Percentiles rank a stretch among this genome's conserved stretches.
Conservation (phyloP, 2,113 vertebrate species). For the Chaenogobius annularis region DNA sequence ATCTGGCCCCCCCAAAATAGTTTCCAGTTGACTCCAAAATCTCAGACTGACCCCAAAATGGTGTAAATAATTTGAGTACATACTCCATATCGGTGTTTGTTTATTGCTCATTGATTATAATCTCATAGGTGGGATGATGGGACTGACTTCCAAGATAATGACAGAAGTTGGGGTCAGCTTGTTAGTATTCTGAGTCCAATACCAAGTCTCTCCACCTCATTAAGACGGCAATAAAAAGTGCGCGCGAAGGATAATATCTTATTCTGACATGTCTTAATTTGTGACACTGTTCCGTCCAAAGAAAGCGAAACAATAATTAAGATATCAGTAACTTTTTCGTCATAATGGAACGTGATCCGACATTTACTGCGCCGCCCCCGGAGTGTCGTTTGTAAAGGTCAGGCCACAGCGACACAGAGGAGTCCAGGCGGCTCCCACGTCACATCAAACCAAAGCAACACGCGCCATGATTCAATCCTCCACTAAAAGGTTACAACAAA, state of each 20-base stretch:
- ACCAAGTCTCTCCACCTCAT: background rate
- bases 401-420: slow-evolving; percentile 42
- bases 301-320: slow-evolving; percentile 19
- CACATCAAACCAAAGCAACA: slow-evolving; percentile 51
- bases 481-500: slow-evolving; percentile 64
- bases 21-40: too few relatives aligned
- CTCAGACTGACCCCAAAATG: too few relatives aligned
- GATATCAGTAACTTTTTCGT: slow-evolving; percentile 44
- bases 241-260: background rate
- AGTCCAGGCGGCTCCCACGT: slow-evolving; percentile 22
- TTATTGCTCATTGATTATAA: too few relatives aligned
- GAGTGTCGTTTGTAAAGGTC: slow-evolving; percentile 63
- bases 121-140: background rate
- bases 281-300: slow-evolving; percentile 5
- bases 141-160: background rate
- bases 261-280: background rate
- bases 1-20: too few relatives aligned
- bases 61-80: too few relatives aligned
- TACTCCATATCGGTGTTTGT: too few relatives aligned
- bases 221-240: background rate
- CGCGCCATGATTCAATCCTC: slow-evolving; percentile 29
- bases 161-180: background rate
- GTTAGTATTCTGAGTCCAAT: too few relatives aligned
- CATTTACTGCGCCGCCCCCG: slow-evolving; percentile 49
- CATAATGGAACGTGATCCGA: slow-evolving; percentile 58